Percentiles rank a stretch among this genome's conserved stretches.
Evolutionary conservation across 2,888 invertebrate species (phyloP).

Genomic region (Boloria selene): DNA sequence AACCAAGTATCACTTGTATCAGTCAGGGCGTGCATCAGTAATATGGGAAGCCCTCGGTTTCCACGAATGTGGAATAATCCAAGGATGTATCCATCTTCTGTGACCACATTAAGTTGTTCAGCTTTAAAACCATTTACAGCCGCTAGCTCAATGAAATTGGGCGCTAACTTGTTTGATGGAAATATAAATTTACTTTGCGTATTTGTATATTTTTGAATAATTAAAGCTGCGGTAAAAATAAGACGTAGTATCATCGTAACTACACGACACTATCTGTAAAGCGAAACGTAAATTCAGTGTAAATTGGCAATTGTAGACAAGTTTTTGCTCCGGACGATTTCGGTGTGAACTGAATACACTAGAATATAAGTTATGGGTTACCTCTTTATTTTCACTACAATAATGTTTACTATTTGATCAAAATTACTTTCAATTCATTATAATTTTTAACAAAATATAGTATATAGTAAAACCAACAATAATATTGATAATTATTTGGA

Average conservation of each 20-base stretch:
- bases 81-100: slow-evolving; percentile 49
- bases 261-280: not conserved
- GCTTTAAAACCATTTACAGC: slow-evolving; percentile 40
- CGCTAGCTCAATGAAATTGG: slow-evolving; percentile 41
- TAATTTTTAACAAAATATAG: no score
- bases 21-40: slow-evolving; percentile 61
- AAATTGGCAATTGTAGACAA: no score
- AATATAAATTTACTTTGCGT: not conserved
- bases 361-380: no score
- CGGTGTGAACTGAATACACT: no score
- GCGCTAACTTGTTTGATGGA: not conserved
- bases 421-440: no score
- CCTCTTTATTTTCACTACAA: no score
- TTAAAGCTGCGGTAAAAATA: not conserved
- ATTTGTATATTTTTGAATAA: not conserved
- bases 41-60: slow-evolving; percentile 51
- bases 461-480: no score
- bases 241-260: not conserved
- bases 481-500: no score
- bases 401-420: no score
- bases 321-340: no score
- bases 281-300: no score
- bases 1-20: slow-evolving; percentile 64
- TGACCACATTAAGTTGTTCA: slow-evolving; percentile 39
- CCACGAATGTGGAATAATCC: slow-evolving; percentile 46